Conservation (phyloP, 2,888 invertebrate genomes). For the Papilio protenor region DNA sequence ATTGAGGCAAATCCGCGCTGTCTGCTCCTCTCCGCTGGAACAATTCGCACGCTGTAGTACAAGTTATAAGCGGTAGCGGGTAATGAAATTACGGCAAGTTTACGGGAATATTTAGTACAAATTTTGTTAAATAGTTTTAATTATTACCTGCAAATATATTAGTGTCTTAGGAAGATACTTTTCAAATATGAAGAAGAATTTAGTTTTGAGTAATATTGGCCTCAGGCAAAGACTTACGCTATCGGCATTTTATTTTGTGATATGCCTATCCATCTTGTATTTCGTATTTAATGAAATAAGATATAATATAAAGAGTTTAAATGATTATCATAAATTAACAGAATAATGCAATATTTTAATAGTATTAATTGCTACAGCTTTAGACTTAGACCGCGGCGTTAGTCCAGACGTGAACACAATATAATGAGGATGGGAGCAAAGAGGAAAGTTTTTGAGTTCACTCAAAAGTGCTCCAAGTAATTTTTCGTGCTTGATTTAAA, state of each 20-base stretch:
- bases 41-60: slow-evolving; percentile 53
- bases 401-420: slow-evolving; percentile 78
- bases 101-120: background rate
- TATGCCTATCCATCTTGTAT: background rate
- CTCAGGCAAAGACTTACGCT: background rate
- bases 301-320: too few species aligned
- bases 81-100: background rate
- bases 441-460: slow-evolving; percentile 72
- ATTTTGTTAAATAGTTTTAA: background rate
- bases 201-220: background rate
- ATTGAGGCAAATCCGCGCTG: slow-evolving; percentile 64
- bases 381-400: slow-evolving; percentile 39
- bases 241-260: background rate
- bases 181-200: too few species aligned
- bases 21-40: slow-evolving; percentile 61
- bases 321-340: background rate
- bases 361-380: slow-evolving; percentile 24
- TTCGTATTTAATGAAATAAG: background rate
- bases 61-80: slow-evolving; percentile 44
- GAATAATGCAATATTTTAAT: background rate
- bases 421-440: slow-evolving; percentile 73
- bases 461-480: slow-evolving; percentile 77
- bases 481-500: slow-evolving; percentile 79
- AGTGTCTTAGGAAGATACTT: too few species aligned
- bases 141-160: background rate